These are phyloP conservation scores for Psittacula derbiana DNA, from an alignment of 2,797 vertebrate species.

Conservation along the genomic window DNA sequence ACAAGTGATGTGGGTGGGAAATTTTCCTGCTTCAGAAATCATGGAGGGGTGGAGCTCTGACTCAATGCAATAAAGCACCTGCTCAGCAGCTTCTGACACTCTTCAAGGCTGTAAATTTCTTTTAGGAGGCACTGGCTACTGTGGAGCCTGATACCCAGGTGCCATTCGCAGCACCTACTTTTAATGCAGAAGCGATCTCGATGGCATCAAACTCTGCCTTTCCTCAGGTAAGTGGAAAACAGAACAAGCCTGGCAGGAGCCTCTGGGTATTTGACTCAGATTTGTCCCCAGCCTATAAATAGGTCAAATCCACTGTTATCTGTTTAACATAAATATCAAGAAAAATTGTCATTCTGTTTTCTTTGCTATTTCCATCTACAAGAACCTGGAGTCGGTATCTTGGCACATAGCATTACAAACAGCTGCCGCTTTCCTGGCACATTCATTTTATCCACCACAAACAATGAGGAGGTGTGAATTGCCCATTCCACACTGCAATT, in stretches of 20 bases:
- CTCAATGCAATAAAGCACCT: slow-evolving; percentile 58
- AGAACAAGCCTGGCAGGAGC: not conserved
- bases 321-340: not conserved
- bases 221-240: slow-evolving; percentile 46
- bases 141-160: not conserved
- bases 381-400: not conserved
- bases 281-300: not conserved
- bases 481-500: not conserved
- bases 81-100: slow-evolving; percentile 36
- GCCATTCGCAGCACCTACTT: not conserved
- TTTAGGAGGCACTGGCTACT: not conserved
- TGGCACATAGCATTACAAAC: not conserved
- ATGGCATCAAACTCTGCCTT: slow-evolving; percentile 41
- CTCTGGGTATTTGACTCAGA: not conserved
- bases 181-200: not conserved
- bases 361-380: not conserved
- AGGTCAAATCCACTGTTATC: not conserved
- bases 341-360: not conserved
- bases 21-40: slow-evolving; percentile 53
- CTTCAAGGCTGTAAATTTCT: slow-evolving; percentile 8
- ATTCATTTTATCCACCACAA: not conserved
- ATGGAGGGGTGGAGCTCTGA: slow-evolving; percentile 62
- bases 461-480: not conserved
- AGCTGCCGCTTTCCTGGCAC: not conserved
- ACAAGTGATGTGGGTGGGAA: slow-evolving; percentile 45